Evolutionary conservation across 2,888 invertebrate genomes (phyloP).

Genomic region (Pegoplata infirma): DNA sequence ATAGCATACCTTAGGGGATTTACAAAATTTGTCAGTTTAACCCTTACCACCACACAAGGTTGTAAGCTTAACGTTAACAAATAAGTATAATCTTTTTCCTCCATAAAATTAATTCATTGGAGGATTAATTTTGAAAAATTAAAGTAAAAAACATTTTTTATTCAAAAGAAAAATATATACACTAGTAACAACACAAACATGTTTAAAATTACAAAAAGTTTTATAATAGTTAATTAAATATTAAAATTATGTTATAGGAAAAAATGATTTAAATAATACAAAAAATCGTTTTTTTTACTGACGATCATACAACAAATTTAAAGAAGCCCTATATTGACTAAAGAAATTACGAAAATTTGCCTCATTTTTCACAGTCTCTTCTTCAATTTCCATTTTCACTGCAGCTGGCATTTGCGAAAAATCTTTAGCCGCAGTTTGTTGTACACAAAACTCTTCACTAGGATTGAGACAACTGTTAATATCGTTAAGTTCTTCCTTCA

Average conservation of each 20-base stretch:
- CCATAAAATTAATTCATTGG: no score
- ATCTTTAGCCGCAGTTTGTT: no score
- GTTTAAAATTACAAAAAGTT: neutral
- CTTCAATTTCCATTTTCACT: slow-evolving; percentile 64
- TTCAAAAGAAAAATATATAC: no score
- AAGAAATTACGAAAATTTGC: slow-evolving; percentile 69
- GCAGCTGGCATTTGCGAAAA: slow-evolving; percentile 60
- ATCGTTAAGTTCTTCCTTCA: neutral
- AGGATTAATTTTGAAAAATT: no score
- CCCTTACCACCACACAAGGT: no score
- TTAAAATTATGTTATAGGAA: no score
- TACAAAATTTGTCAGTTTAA: no score
- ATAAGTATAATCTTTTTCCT: no score
- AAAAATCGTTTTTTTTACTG: slow-evolving; percentile 57
- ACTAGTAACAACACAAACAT: neutral
- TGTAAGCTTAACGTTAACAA: no score
- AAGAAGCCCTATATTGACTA: slow-evolving; percentile 67
- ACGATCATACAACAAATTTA: slow-evolving; percentile 67
- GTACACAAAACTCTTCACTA: neutral
- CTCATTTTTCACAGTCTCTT: slow-evolving; percentile 66
- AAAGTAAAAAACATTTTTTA: no score
- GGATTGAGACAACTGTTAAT: no score
- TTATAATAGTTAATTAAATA: neutral
- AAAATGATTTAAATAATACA: neutral
- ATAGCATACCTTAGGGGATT: no score